Evolutionary conservation across 2,113 vertebrate species (phyloP), one percentile per base, ranked within the genome.

Genomic region (Clarias macrocephalus): DNA sequence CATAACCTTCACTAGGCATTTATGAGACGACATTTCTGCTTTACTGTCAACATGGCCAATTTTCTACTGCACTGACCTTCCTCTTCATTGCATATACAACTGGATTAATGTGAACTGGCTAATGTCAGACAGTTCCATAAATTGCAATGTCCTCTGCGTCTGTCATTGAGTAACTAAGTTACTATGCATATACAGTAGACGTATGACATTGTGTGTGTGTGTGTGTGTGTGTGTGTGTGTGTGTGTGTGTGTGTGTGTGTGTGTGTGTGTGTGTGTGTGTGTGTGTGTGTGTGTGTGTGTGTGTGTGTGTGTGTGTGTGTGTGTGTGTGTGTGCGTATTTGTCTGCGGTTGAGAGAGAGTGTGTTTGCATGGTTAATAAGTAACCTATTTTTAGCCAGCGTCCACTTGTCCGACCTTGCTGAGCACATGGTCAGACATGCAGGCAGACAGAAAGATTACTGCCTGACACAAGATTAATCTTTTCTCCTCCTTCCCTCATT

Each of bases 341-440:
- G 30, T 60, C 66, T 62, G 59, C 8, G 59, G 25, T 33, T 13
- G 80, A 60, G 66, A 18, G 82, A 28, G 89, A 28, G 70, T 30
- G 25, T 80, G 54, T 63, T 56, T 84, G 65, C 54, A 65, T 9
- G 30, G 13, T 63, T 56, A 66, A 65, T 63, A 76, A 57, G 83
- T 68, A 23, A 54, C 80, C 86, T 88, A 90, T 88, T 84, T 90
- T 86, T 86, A 88, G 83, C 72, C 42, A 72, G 73, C 21, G 9
- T 68, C 82, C 75, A 42, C 65, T 87, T 48, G 70, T 85, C 60
- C 76, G 70, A 86, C 89, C 89, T 88, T 87, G 66, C 81, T 33
- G 48, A 81, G 81, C n/a, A 21, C 82, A 66, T 56, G 30, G 86
- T 81, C 68, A 63, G 84, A 80, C 76, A 80, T 37, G 80, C 72